phyloP scores from a whole-genome alignment of 1,140 invertebrate species.

The Ips nitidus region DNA sequence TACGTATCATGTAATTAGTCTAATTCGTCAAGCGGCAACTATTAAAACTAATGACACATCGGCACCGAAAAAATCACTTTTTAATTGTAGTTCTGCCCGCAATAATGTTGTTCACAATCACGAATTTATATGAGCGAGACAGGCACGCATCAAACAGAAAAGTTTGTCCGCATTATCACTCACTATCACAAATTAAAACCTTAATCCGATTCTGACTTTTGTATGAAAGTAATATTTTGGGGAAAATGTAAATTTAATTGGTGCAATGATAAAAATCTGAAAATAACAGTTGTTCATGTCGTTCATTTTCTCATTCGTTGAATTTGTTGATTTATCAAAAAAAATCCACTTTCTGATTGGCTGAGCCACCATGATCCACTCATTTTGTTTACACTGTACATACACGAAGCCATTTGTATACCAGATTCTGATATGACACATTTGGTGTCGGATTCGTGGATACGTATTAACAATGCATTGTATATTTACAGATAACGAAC shows the following conservation, averaged over 20 bases:
- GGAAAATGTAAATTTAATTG: constrained; percentile 3
- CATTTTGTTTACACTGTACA: background rate
- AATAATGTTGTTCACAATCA: background rate
- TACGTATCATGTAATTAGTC: constrained; percentile 10
- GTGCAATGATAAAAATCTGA: background rate
- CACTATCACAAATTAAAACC: too few relatives aligned
- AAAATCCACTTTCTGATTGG: background rate
- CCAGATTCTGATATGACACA: background rate
- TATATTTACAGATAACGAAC: too few relatives aligned
- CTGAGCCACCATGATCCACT: background rate
- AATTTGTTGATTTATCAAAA: background rate
- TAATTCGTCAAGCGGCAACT: constrained; percentile 5
- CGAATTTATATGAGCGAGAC: too few relatives aligned
- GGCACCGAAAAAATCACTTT: constrained; percentile 24
- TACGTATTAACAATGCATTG: background rate
- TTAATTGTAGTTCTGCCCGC: constrained; percentile 6
- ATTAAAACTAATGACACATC: constrained; percentile 14
- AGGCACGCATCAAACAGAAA: too few relatives aligned
- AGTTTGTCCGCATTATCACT: too few relatives aligned
- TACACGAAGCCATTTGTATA: too few relatives aligned
- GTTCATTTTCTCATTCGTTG: background rate
- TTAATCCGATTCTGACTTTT: too few relatives aligned
- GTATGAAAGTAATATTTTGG: background rate
- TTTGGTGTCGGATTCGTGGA: background rate
- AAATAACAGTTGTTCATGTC: background rate